Base-by-base conservation (phyloP, 2,888 invertebrate species). In the Heliconius sara region DNA sequence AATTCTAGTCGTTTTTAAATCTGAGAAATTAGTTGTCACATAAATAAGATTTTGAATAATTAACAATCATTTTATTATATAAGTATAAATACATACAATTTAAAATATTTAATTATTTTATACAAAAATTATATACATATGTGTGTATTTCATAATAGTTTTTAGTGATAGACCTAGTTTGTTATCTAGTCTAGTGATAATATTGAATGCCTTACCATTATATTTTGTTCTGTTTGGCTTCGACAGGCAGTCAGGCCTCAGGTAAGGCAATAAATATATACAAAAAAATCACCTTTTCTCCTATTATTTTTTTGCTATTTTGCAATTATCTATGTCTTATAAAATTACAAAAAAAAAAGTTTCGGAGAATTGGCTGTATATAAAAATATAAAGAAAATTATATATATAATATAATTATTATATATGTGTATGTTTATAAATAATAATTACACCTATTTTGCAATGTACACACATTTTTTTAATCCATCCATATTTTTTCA, bases 221-320 rank as follows among this genome's bases (percentile, higher is more conserved):
- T 90, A 84, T 91, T 84, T 92, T 92, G 84, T 93, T 93, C 89
- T 95, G 93, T 93, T 93, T 89, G 91, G 94, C 94, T 89, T 60
- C 60, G 89, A 87, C 95, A 95, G 95, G 95, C 89, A 89, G 92
- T 91, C 95, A 93, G 88, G 85, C 91, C 88, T 86, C 94, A 95
- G 95, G 95, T 95, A 94, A 95, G 95, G 90, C 88, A 86, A 76
- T 27, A 27, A 27, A 25, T 27, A 27, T 65, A 76, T 79, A 75
- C 82, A 78, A 80, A 72, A 27, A 79, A 65, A 78, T 83, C 81
- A 79, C 80, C 79, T 77, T 82, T 83, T 81, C 77, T 79, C 78
- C 71, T 76, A 43, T 84, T 85, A 77, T 77, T 84, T 83, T 84
- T 83, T 84, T 77, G 84, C 84, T 85, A 85, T 81, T 84, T 85